A percentile compares a stretch with the other conserved stretches of the same genome.
Evolutionary conservation across 2,113 vertebrate species (phyloP).

Genomic region (Phyllopteryx taeniolatus): DNA sequence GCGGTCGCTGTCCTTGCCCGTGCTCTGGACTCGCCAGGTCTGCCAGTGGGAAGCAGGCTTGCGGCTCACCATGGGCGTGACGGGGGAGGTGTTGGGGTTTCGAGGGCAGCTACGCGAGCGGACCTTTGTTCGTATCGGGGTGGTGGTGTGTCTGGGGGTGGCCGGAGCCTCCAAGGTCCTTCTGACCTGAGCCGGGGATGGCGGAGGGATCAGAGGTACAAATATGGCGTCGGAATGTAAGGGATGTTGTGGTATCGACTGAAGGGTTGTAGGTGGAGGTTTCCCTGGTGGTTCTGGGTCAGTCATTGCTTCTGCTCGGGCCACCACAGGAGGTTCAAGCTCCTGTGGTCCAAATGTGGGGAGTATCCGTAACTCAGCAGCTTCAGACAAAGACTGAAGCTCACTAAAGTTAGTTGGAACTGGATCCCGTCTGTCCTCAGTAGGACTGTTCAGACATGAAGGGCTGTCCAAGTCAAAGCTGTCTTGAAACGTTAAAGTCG

Average conservation of each 20-base stretch:
- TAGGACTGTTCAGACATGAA: slow-evolving; percentile 60
- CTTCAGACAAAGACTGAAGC: slow-evolving; percentile 20
- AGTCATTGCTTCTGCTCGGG: slow-evolving; percentile 13
- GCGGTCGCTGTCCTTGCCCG: slow-evolving; percentile 65
- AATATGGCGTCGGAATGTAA: slow-evolving; percentile 22
- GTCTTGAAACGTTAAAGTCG: slow-evolving; percentile 32
- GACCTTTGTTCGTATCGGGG: slow-evolving; percentile 31
- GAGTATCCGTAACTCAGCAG: slow-evolving; percentile 25
- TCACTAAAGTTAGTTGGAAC: slow-evolving; percentile 39
- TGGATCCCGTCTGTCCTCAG: slow-evolving; percentile 54
- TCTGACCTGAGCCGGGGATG: slow-evolving; percentile 57
- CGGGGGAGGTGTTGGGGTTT: slow-evolving; percentile 67
- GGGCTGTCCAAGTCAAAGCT: slow-evolving; percentile 54
- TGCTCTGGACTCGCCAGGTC: slow-evolving; percentile 57
- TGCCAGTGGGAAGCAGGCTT: slow-evolving; percentile 68
- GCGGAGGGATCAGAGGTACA: slow-evolving; percentile 42
- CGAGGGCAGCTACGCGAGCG: slow-evolving; percentile 57
- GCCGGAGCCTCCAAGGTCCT: slow-evolving; percentile 51
- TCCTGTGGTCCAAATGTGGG: slow-evolving; percentile 18
- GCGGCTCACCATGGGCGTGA: slow-evolving; percentile 55
- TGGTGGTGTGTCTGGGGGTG: slow-evolving; percentile 9
- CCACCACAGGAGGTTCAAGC: slow-evolving; percentile 26
- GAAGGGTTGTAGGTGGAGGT: slow-evolving; percentile 14
- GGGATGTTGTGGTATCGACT: slow-evolving; percentile 6
- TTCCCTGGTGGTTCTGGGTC: slow-evolving; percentile 22